phyloP scores from a whole-genome alignment of 2,797 vertebrate species.

The Xyrichtys novacula region DNA sequence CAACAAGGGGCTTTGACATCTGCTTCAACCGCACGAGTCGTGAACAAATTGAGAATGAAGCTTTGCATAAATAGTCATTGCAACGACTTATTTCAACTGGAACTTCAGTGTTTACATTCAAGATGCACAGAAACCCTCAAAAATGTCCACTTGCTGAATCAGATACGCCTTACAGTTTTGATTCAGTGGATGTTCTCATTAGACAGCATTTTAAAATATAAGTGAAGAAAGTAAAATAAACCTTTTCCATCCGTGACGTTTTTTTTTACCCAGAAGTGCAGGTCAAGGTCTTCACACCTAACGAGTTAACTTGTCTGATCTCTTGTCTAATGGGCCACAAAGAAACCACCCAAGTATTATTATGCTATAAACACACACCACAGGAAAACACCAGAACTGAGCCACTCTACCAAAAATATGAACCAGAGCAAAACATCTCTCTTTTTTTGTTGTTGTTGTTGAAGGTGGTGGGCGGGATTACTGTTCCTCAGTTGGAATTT shows the following conservation, averaged over 20 bases:
- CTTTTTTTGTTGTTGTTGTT: slow-evolving; percentile 8
- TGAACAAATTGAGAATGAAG: no score
- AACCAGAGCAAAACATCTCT: slow-evolving; percentile 53
- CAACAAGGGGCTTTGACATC: no score
- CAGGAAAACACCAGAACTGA: slow-evolving; percentile 58
- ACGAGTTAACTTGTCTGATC: slow-evolving; percentile 33
- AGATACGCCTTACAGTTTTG: no score
- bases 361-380: slow-evolving; percentile 61
- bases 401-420: slow-evolving; percentile 39
- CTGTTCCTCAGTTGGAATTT: slow-evolving; percentile 68
- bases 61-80: no score
- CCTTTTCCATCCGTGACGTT: background rate
- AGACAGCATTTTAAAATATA: no score
- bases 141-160: no score
- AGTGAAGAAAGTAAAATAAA: no score
- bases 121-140: no score
- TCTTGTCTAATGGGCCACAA: slow-evolving; percentile 28
- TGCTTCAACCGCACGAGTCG: no score
- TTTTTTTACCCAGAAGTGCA: background rate
- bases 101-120: no score
- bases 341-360: slow-evolving; percentile 46
- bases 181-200: no score
- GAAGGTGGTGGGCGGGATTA: slow-evolving; percentile 50
- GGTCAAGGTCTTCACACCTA: slow-evolving; percentile 22
- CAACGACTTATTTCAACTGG: no score